These are phyloP conservation scores for Drosophila arizonae DNA, from an alignment of 1,140 invertebrate genomes.

Conservation along the genomic window DNA sequence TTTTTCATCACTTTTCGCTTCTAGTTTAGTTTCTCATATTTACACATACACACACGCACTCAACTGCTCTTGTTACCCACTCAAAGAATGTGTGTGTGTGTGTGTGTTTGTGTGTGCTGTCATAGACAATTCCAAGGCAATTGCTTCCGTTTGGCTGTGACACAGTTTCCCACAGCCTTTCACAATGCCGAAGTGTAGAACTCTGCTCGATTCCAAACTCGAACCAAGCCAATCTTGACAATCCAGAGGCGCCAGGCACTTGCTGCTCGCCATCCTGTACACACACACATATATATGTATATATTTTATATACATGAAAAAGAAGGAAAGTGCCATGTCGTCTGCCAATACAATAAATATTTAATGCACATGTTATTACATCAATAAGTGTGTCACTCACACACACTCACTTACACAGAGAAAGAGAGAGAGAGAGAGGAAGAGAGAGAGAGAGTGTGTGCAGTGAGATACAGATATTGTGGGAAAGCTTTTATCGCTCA, in stretches of 20 bases:
- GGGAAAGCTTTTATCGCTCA: conserved; percentile 68
- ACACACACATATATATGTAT: background rate
- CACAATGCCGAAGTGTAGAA: conserved; percentile 1
- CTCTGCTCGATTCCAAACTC: conserved; percentile 1
- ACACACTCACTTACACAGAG: conserved; percentile 24
- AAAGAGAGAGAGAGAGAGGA: background rate
- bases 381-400: conserved; percentile 77
- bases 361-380: conserved; percentile 81
- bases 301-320: conserved; percentile 2
- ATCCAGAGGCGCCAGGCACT: conserved; percentile 29
- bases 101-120: background rate
- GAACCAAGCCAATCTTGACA: conserved; percentile 31
- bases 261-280: background rate
- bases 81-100: background rate
- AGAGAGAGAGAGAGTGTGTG: no score
- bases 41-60: background rate
- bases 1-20: no score
- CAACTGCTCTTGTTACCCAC: background rate
- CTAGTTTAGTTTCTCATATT: background rate
- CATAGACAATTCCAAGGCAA: conserved; percentile 9
- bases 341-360: conserved; percentile 81
- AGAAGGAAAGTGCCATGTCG: conserved; percentile 73
- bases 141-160: conserved; percentile 8
- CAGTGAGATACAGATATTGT: conserved; percentile 31
- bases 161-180: conserved; percentile 33